Evolutionary conservation across 2,888 invertebrate species (phyloP).

Genomic region (Hydrotaea cyrtoneurina): DNA sequence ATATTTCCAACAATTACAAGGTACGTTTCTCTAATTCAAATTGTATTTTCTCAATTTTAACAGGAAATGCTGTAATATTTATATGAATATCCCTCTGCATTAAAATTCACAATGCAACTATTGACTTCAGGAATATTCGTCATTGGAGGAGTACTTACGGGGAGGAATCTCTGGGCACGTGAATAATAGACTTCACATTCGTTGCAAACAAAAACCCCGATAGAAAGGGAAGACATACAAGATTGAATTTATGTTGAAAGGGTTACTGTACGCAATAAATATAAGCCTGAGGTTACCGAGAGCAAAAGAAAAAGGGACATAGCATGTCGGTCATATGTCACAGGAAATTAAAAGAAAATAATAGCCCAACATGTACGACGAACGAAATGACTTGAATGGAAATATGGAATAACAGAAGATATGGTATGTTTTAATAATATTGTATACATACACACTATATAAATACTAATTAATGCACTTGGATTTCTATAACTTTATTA

Average conservation of each 20-base stretch:
- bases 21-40: no score
- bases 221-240: neutral
- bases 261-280: constrained; percentile 28
- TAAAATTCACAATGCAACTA: no score
- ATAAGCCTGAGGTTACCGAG: neutral
- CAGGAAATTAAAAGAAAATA: constrained; percentile 29
- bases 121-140: neutral
- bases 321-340: neutral
- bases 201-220: constrained; percentile 13
- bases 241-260: constrained; percentile 29
- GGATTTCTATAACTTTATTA: no score
- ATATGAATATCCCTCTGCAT: no score
- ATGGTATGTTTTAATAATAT: no score
- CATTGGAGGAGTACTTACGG: neutral
- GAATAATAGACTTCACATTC: constrained; percentile 24
- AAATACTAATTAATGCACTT: no score
- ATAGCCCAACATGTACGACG: neutral
- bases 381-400: no score
- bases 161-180: constrained; percentile 19
- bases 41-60: no score
- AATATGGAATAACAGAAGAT: no score
- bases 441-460: no score
- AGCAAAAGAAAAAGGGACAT: neutral
- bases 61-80: no score
- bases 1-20: no score